phyloP scores from a whole-genome alignment of 2,888 invertebrate genomes.

The Pristionchus japonicus region DNA sequence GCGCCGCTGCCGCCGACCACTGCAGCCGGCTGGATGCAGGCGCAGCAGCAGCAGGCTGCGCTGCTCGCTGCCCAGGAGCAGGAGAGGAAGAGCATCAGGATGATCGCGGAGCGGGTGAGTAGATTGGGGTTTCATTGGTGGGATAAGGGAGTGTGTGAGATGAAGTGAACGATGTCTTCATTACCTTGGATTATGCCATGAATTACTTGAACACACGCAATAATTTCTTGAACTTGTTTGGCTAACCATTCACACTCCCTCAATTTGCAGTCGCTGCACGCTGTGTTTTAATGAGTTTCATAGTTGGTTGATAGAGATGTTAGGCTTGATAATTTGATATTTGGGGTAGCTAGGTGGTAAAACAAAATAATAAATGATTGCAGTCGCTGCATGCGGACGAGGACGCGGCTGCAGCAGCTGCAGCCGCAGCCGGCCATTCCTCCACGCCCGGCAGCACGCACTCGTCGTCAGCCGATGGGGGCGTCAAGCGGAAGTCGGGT shows the following conservation, averaged over 20 bases:
- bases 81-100: neutral
- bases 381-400: neutral
- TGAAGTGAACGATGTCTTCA: too few relatives aligned
- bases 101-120: slow-evolving; percentile 31
- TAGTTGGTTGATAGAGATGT: too few relatives aligned
- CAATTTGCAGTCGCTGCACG: too few relatives aligned
- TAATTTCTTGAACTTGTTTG: too few relatives aligned
- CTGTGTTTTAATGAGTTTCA: too few relatives aligned
- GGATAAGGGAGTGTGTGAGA: neutral
- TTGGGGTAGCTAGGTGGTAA: too few relatives aligned
- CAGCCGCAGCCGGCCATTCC: neutral
- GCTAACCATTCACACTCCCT: too few relatives aligned
- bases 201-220: too few relatives aligned
- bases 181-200: too few relatives aligned
- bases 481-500: neutral
- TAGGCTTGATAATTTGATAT: too few relatives aligned
- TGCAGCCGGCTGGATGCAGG: neutral
- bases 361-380: too few relatives aligned
- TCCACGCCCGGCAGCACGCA: slow-evolving; percentile 10
- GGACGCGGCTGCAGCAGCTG: neutral
- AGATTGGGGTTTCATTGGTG: neutral
- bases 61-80: neutral
- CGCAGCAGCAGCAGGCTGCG: neutral
- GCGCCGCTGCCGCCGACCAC: neutral
- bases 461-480: neutral